Percentiles rank a stretch among this genome's conserved stretches.
These are phyloP conservation scores for Pungitius pungitius DNA, from an alignment of 2,113 vertebrate genomes.

Conservation along the genomic window DNA sequence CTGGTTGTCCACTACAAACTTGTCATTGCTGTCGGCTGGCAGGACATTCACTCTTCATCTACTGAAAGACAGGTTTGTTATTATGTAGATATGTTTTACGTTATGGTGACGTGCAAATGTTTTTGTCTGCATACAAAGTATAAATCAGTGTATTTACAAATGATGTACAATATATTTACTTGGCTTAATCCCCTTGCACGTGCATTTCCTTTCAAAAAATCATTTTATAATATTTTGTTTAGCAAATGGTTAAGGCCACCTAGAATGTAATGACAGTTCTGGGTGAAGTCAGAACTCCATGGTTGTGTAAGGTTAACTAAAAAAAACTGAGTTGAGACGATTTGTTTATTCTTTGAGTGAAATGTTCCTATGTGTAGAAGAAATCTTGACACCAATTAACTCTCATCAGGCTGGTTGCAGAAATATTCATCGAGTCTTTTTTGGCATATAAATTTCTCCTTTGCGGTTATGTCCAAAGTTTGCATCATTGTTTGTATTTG, in stretches of 20 bases:
- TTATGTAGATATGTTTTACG: not conserved
- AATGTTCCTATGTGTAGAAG: slow-evolving; percentile 39
- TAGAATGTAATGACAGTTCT: slow-evolving; percentile 15
- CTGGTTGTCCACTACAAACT: slow-evolving; percentile 46
- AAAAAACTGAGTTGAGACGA: slow-evolving; percentile 29
- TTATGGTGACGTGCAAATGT: not conserved
- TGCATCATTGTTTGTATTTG: slow-evolving; percentile 73
- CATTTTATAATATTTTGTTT: slow-evolving; percentile 14
- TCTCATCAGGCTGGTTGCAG: slow-evolving; percentile 41
- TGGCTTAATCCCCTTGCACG: not conserved
- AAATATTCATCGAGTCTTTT: slow-evolving; percentile 48
- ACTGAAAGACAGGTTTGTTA: not conserved
- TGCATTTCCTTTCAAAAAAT: no score
- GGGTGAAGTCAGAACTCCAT: slow-evolving; percentile 16
- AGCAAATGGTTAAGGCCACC: slow-evolving; percentile 1
- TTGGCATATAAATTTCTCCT: slow-evolving; percentile 47
- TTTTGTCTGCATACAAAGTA: not conserved
- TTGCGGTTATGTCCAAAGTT: slow-evolving; percentile 68
- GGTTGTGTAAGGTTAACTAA: slow-evolving; percentile 21
- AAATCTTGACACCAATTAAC: slow-evolving; percentile 70
- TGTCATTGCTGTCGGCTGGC: slow-evolving; percentile 49
- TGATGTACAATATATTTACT: not conserved
- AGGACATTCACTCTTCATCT: slow-evolving; percentile 10
- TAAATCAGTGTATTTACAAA: not conserved
- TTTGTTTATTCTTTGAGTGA: slow-evolving; percentile 34